Percentiles rank a stretch among this genome's conserved stretches.
Evolutionary conservation across 2,888 invertebrate species (phyloP).

Genomic region (Coremacera marginata): DNA sequence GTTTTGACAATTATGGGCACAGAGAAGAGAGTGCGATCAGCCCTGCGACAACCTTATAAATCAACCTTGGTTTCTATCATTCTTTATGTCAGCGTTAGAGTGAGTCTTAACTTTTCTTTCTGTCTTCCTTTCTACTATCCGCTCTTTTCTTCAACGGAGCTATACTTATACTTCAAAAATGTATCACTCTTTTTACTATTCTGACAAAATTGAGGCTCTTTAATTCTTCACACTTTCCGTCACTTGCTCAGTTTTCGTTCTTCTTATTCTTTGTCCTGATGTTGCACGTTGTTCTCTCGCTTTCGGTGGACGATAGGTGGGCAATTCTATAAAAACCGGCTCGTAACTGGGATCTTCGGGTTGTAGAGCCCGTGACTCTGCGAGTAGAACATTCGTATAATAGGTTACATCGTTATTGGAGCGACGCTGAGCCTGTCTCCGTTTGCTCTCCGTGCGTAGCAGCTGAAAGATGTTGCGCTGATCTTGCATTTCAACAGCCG

Average conservation of each 20-base stretch:
- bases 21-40: no score
- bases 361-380: slow-evolving; percentile 58
- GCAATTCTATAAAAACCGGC: slow-evolving; percentile 72
- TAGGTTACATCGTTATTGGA: slow-evolving; percentile 55
- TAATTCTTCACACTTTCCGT: not conserved
- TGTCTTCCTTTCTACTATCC: no score
- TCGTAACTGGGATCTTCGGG: slow-evolving; percentile 62
- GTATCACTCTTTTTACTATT: not conserved
- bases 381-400: slow-evolving; percentile 60
- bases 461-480: slow-evolving; percentile 65
- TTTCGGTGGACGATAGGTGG: slow-evolving; percentile 72
- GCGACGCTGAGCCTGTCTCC: slow-evolving; percentile 16
- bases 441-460: slow-evolving; percentile 47
- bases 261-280: not conserved
- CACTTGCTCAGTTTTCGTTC: not conserved
- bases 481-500: slow-evolving; percentile 46
- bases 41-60: no score
- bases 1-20: no score
- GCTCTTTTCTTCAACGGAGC: not conserved
- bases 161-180: not conserved
- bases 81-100: no score
- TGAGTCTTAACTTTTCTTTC: no score
- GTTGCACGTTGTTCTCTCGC: slow-evolving; percentile 28
- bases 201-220: not conserved
- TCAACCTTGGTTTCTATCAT: no score